Evolutionary conservation across 2,797 vertebrate species (phyloP).

Genomic region (Danio choprae): DNA sequence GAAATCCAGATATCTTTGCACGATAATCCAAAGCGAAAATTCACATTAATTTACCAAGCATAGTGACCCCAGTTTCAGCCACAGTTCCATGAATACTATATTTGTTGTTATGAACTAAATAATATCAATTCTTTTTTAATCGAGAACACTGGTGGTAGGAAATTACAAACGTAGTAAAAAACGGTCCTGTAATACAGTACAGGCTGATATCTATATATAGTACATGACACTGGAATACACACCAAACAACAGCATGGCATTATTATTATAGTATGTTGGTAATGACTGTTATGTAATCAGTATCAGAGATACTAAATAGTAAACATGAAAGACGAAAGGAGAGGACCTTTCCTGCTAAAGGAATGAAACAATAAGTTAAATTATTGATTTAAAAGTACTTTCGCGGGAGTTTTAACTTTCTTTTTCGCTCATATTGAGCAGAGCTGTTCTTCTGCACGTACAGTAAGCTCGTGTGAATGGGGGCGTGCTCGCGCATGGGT

Average conservation of each 20-base stretch:
- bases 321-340: neutral
- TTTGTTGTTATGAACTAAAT: neutral
- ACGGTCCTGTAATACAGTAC: neutral
- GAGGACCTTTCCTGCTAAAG: neutral
- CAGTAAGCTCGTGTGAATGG: neutral
- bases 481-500: conserved; percentile 43
- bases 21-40: neutral
- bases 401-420: neutral
- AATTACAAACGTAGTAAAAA: neutral
- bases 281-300: neutral
- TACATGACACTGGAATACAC: neutral
- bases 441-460: neutral
- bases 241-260: neutral
- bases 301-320: neutral
- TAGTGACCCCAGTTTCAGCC: neutral
- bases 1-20: too few species aligned
- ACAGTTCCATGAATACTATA: neutral
- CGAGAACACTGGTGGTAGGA: too few species aligned
- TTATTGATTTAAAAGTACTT: neutral
- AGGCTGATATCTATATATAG: neutral
- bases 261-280: neutral
- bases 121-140: too few species aligned
- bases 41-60: too few species aligned
- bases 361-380: neutral
- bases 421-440: neutral